A percentile compares a stretch with the other conserved stretches of the same genome.
Evolutionary conservation across 2,797 vertebrate species (phyloP).

Genomic region (Pitangus sulphuratus): DNA sequence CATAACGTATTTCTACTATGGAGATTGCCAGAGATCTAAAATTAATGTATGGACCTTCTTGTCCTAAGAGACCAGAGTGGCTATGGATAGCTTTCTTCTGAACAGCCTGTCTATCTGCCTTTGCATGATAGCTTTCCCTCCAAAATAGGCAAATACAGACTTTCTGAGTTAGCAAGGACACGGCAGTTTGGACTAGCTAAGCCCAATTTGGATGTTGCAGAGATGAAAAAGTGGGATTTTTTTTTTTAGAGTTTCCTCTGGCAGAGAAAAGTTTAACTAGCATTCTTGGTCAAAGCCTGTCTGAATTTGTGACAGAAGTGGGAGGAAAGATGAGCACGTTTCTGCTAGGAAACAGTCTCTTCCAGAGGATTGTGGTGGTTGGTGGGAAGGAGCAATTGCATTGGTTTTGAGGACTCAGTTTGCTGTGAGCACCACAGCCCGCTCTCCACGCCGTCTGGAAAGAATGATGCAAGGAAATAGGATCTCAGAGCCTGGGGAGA

Average conservation of each 20-base stretch:
- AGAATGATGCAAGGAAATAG: conserved; percentile 22
- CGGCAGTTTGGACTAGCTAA: conserved; percentile 39
- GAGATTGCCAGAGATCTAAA: neutral
- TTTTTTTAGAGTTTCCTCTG: conserved; percentile 37
- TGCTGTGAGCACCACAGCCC: conserved; percentile 7
- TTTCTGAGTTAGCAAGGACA: conserved; percentile 2
- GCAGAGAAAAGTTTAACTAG: conserved; percentile 27
- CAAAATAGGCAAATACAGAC: neutral
- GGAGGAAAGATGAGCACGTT: conserved; percentile 32
- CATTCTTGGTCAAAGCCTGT: conserved; percentile 33
- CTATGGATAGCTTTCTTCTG: neutral
- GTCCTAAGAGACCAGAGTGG: neutral
- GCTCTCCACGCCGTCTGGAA: conserved; percentile 4
- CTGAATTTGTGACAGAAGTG: conserved; percentile 11
- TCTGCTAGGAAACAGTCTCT: neutral
- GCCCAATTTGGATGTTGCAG: neutral
- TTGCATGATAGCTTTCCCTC: neutral
- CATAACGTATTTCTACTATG: neutral
- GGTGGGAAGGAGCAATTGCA: conserved; percentile 24
- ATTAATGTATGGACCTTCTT: neutral
- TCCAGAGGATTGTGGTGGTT: conserved; percentile 19
- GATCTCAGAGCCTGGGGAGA: conserved; percentile 40
- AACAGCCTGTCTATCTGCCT: neutral
- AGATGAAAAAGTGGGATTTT: neutral
- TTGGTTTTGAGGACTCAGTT: conserved; percentile 4